Evolutionary conservation across 1,140 invertebrate species (phyloP), one percentile per base, ranked within the genome.

Genomic region (Orius insidiosus): DNA sequence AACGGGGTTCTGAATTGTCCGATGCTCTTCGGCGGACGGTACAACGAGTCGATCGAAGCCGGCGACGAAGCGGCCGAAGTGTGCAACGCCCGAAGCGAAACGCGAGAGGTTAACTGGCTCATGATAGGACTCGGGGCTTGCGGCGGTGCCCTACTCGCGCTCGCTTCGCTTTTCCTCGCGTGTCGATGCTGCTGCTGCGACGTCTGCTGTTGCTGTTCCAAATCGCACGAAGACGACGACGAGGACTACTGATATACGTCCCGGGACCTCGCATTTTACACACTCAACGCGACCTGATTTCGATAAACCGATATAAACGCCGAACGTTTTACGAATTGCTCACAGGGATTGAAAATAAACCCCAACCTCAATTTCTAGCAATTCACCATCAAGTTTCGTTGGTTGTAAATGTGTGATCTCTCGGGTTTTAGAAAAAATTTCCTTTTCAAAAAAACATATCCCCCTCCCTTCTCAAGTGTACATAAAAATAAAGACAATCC

Each of bases 1-100:
- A 88, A 92, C 57, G 86, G 85, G 8, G 70, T 87, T 1, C 70
- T 83, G 1, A 87, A 89, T 61, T 90, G 86, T 62, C 86, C 85
- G 0, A 34, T 37, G 5, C 18, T 40, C 45, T 24, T 24, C 24
- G 34, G 51, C 47, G 33, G 39, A 44, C 10, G 47, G 9, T 32
- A 42, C 33, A 48, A 50, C 33, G 45, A 47, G 9, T 40, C 62
- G 32, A 33, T 59, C 3, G 54, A 57, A 3, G 53, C 55, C 2
- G 51, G 57, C 9, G 34, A 52, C 47, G 52, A 56, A 46, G 50
- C 74, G 2, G 66, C 72, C 2, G 73, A 78, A 52, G 60, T 79
- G 10, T 80, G 78, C 55, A 49, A 53, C 30, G 43, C 54, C 45
- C 31, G 51, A 11, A 49, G 46, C 15, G 59, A 64, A 43, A 56